Base-by-base conservation (phyloP, 2,888 invertebrate species). In the Elegia similella region DNA sequence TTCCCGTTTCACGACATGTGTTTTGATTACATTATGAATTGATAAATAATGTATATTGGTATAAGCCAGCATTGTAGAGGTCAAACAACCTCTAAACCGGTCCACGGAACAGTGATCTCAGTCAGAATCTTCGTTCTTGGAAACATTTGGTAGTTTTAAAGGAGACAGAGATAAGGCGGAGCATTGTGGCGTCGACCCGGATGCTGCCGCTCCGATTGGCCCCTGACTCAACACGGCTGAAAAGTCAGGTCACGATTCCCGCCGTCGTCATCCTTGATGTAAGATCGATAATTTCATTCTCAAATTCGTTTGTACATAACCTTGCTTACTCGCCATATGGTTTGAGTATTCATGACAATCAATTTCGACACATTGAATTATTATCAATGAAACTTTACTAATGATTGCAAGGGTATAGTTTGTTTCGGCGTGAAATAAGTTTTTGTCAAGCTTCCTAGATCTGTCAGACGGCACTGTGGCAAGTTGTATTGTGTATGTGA, bases 151-250 rank as follows among this genome's bases (percentile, higher is more conserved):
- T 67, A 65, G 63, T 72, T 63, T 70, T 66, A 59, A 70, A 75
- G 72, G 68, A 74, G 73, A 68, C 64, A 59, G 59, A 71, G 75
- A 75, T 76, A 75, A 76, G 72, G 38, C 55, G 15, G 55, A 53
- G 59, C 66, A 64, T 62, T 67, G 69, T 70, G 70, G 59, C 70
- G 72, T 70, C 78, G 76, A 85, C 84, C 84, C 86, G 86, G 85
- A 86, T 84, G 73, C 75, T 76, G 68, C 61, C 64, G 54, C 60
- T 64, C 63, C 57, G 63, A 61, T 63, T 63, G 68, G 62, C 60
- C 60, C 64, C 68, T 75, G 73, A 73, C 69, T 79, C 75, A 69
- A 73, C 67, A 66, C 62, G 62, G 65, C 68, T 70, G 63, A 65
- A 68, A 64, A 72, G 73, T 64, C 77, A 70, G 74, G 79, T 78